phyloP scores from a whole-genome alignment of 2,888 invertebrate species.

The Eucera pruinosa region DNA sequence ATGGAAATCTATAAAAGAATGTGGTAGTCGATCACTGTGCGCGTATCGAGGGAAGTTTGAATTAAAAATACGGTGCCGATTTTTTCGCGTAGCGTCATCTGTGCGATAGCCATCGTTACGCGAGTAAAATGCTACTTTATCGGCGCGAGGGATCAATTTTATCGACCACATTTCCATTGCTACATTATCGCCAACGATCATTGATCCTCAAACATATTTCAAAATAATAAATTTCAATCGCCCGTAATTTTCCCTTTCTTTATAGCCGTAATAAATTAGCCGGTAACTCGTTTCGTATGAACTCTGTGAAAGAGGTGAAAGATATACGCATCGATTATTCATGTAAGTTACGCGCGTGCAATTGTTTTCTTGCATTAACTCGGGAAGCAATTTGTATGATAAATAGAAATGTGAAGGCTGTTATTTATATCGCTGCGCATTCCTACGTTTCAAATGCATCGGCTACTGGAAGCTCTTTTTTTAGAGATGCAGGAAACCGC shows the following conservation, averaged over 20 bases:
- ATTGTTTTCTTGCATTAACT: too few species aligned
- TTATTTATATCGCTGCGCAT: background rate
- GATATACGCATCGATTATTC: too few species aligned
- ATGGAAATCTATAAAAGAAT: constrained; percentile 49
- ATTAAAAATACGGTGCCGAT: constrained; percentile 19
- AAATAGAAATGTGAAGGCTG: background rate
- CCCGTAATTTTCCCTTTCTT: too few species aligned
- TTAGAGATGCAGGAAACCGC: constrained; percentile 29
- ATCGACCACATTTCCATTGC: background rate
- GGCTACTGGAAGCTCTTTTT: constrained; percentile 8
- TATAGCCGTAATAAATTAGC: too few species aligned
- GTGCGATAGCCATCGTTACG: background rate
- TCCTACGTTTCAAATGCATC: background rate
- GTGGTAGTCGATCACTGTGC: constrained; percentile 5
- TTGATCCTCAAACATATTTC: background rate
- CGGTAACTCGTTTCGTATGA: too few species aligned
- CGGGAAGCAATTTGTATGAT: background rate
- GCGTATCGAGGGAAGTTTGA: constrained; percentile 26
- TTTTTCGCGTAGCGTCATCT: constrained; percentile 5
- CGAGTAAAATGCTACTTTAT: background rate
- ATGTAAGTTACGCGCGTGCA: too few species aligned
- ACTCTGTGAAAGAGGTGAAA: too few species aligned
- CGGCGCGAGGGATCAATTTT: constrained; percentile 8
- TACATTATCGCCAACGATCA: background rate
- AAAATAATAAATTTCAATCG: too few species aligned